Evolutionary conservation across 2,888 invertebrate species (phyloP), one percentile per base, ranked within the genome.

Genomic region (Poecilus cupreus): DNA sequence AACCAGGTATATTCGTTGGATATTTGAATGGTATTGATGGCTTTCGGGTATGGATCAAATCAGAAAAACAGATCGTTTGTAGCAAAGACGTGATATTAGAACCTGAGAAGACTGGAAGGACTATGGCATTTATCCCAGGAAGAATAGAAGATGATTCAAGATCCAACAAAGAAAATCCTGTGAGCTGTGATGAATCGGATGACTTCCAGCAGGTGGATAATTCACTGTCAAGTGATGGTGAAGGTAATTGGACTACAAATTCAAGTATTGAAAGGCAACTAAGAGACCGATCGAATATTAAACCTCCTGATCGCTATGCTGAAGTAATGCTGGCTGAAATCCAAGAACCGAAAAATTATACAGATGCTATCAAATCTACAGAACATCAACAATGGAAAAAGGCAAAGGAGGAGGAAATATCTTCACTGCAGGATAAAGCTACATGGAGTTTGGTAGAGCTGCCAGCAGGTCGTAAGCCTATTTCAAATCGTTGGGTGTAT

Each of bases 401-500:
- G 54, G 85, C 84, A n/a, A 84, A 84, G 20, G 18, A 83, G 13
- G 82, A 85, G 74, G 83, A 85, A 78, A 75, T 83, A 22, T 10
- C 82, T 72, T 80, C 85, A 26, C 57, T 84, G 20, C 13, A 82
- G 1, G 82, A 85, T 78, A 85, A 84, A 75, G 18, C 83, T 4
- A 84, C 83, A 11, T 85, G 85, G 85, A 70, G 22, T 13, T 75
- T 80, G 3, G 79, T 84, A 6, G 49, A 84, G 13, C 10, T 24
- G 51, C 82, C 82, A 76, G 57, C 8, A 49, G 76, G 70, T 70
- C 83, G 70, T 79, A 82, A 83, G 60, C 60, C 76, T 2, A 70
- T 83, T 20, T 75, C 18, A 6, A 82, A 80, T 82, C 82, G 80
- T 10, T 83, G 83, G 82, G 81, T 83, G 8, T 83, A 76, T 77